These are phyloP conservation scores for Tinamus major DNA, from an alignment of 2,797 vertebrate genomes.

Conservation along the genomic window DNA sequence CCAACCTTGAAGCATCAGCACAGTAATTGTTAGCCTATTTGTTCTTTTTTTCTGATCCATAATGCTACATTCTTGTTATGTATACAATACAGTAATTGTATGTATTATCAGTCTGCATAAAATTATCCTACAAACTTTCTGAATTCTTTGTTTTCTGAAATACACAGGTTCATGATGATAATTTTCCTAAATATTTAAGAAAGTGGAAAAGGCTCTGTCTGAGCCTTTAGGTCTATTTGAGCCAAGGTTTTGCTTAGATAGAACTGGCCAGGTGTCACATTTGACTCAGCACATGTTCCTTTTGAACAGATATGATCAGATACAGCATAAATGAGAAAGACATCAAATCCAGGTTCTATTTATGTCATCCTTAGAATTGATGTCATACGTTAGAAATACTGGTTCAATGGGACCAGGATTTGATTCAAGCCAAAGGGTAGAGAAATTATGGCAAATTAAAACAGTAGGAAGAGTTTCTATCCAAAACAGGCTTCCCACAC, in stretches of 20 bases:
- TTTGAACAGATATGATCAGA: neutral
- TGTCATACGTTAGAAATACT: no score
- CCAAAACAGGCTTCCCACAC: neutral
- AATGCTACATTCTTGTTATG: neutral
- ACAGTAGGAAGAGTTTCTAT: neutral
- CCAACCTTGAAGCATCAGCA: neutral
- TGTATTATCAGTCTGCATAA: neutral
- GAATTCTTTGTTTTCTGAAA: neutral
- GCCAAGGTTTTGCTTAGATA: neutral
- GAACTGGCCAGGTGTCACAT: neutral
- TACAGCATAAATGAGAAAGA: neutral
- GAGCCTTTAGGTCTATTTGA: no score
- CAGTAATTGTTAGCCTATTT: neutral
- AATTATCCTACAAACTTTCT: neutral
- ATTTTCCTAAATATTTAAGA: neutral
- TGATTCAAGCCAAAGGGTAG: neutral
- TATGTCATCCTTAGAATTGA: neutral
- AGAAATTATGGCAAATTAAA: neutral
- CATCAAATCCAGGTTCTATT: neutral
- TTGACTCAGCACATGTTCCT: neutral
- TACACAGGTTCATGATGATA: neutral
- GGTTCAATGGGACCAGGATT: neutral
- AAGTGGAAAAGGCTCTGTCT: neutral
- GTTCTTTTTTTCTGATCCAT: neutral
- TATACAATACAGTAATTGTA: neutral